Base-by-base conservation (phyloP, 1,140 invertebrate genomes). In the Drosophila pectinifera region DNA sequence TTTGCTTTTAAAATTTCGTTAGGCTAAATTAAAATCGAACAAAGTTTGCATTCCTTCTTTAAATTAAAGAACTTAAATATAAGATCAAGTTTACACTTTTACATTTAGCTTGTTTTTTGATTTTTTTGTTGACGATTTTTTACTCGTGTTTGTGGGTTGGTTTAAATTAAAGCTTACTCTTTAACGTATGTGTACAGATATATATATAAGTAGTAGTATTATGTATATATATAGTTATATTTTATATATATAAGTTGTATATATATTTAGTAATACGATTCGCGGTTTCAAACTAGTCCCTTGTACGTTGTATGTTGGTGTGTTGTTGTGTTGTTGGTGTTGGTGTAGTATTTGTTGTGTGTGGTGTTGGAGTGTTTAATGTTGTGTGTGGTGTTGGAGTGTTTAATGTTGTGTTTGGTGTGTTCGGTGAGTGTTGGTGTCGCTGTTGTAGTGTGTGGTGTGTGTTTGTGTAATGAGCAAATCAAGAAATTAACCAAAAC, bases 261-360 rank as follows among this genome's bases (percentile, higher is more conserved):
- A 62, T 88, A 88, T 88, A 88, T 89, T 89, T 89, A 89, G 84
- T 89, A 89, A 89, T 89, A 89, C 84, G 80, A 89, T 89, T 89
- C 84, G 84, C 84, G 84, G 84, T 89, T 89, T 88, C 80, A 89
- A 88, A 89, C 84, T 89, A 89, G 73, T 89, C 84, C 84, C 84
- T 89, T 89, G 84, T 89, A 89, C 84, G 77, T 84, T 88, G 73
- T 81, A 78, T 85, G 63, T 80, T 28, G 46, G 38, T 80, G 51
- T 75, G n/a, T 22, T 22, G 22, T 1, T 22, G 22, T 77, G 5
- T 5, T 81, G 59, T 68, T 24, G 63, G 43, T 79, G 45, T 75
- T 77, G 10, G 69, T 80, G 77, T 84, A 55, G 43, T 78, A 39
- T 74, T 11, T 77, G 28, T 68, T 24, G 63, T 49, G 28, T 51